Evolutionary conservation across 2,888 invertebrate genomes (phyloP).

Genomic region (Leptinotarsa rubiginosa): DNA sequence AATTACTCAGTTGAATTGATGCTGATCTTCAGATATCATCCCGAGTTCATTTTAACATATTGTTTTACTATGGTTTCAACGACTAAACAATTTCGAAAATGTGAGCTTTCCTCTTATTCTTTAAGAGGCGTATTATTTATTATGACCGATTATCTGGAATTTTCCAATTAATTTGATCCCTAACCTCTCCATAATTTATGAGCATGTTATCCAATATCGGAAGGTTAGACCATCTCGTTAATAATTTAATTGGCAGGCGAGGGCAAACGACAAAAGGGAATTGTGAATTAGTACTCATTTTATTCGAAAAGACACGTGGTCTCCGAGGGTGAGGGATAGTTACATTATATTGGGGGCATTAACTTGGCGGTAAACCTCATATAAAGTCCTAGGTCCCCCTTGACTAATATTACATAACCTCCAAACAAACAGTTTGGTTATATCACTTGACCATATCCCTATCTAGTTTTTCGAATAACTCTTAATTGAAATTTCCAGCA

Average conservation of each 20-base stretch:
- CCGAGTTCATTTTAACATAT: too few species aligned
- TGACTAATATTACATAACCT: slow-evolving; percentile 6
- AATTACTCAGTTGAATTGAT: too few species aligned
- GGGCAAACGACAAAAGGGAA: slow-evolving; percentile 48
- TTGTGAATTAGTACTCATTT: slow-evolving; percentile 56
- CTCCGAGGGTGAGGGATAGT: slow-evolving; percentile 55
- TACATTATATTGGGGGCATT: slow-evolving; percentile 46
- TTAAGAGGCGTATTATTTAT: slow-evolving; percentile 6
- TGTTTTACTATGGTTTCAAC: too few species aligned
- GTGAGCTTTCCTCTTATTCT: background rate
- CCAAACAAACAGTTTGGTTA: slow-evolving; percentile 16
- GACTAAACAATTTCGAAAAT: background rate
- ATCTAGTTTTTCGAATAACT: too few species aligned
- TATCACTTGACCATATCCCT: background rate
- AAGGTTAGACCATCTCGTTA: slow-evolving; percentile 47
- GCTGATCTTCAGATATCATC: too few species aligned
- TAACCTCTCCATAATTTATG: slow-evolving; percentile 20
- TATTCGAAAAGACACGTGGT: slow-evolving; percentile 56
- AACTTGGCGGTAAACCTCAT: slow-evolving; percentile 42
- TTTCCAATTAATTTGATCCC: slow-evolving; percentile 19
- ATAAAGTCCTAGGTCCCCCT: slow-evolving; percentile 18
- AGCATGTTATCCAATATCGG: slow-evolving; percentile 32
- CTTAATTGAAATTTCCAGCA: too few species aligned
- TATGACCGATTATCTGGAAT: slow-evolving; percentile 14
- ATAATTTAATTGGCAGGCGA: slow-evolving; percentile 54